Conservation (phyloP, 2,113 vertebrate genomes). For the Carassius carassius region DNA sequence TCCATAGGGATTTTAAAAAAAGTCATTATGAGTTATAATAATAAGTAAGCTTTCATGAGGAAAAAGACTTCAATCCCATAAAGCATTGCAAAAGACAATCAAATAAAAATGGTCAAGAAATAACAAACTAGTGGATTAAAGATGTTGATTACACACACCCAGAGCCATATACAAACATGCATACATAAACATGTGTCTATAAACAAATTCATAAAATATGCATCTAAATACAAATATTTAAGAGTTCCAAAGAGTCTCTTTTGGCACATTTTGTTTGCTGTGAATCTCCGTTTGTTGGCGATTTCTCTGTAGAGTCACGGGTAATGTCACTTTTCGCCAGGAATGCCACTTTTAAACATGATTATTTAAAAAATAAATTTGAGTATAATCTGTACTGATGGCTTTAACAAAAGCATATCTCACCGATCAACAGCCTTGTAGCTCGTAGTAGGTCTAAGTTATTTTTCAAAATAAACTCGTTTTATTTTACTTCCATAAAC, state of each 20-base stretch:
- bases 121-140: background rate
- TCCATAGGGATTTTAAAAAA: background rate
- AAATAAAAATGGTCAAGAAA: background rate
- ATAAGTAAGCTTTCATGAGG: background rate
- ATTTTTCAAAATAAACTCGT: too few species aligned
- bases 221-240: background rate
- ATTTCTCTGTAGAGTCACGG: background rate
- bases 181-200: too few species aligned
- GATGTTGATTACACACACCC: background rate
- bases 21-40: background rate
- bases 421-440: background rate
- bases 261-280: too few species aligned
- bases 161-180: too few species aligned
- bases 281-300: background rate
- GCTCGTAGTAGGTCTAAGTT: background rate
- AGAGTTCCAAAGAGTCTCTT: too few species aligned
- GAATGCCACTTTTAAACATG: background rate
- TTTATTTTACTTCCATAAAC: too few species aligned
- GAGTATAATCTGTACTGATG: background rate
- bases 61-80: background rate
- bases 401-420: background rate
- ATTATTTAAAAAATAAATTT: background rate
- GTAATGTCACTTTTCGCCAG: background rate
- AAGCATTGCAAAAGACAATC: background rate
- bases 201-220: background rate